These are phyloP conservation scores for Cremastinae sp. DNA, from an alignment of 2,888 invertebrate genomes.

Conservation along the genomic window DNA sequence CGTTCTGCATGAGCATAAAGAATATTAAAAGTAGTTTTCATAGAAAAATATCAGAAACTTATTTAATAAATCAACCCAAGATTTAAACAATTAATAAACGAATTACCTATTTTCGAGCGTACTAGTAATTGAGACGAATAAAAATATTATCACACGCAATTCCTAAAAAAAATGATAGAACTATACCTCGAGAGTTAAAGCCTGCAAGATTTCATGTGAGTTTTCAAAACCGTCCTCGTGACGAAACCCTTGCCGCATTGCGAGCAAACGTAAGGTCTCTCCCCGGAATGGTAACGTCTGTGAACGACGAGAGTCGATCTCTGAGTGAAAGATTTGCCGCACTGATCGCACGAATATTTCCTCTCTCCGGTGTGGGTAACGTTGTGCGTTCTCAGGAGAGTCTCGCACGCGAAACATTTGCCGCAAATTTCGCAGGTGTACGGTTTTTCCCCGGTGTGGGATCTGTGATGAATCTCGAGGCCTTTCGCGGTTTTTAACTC, in stretches of 20 bases:
- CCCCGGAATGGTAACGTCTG: constrained; percentile 83
- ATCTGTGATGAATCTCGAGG: constrained; percentile 73
- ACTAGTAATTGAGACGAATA: too few species aligned
- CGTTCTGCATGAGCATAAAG: too few species aligned
- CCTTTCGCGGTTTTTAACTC: constrained; percentile 75
- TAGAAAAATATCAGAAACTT: too few species aligned
- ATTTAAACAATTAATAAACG: too few species aligned
- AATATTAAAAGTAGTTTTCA: too few species aligned
- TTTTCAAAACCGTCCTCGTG: constrained; percentile 83
- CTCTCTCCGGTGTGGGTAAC: constrained; percentile 83
- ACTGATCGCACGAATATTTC: constrained; percentile 83
- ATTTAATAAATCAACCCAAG: too few species aligned
- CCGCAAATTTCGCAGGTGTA: constrained; percentile 73
- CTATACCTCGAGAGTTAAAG: constrained; percentile 25
- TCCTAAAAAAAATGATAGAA: too few species aligned
- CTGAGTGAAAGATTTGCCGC: constrained; percentile 83
- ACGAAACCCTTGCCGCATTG: constrained; percentile 83
- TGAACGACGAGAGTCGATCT: constrained; percentile 83
- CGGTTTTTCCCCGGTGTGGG: constrained; percentile 76
- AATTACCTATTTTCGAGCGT: too few species aligned
- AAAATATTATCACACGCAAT: too few species aligned
- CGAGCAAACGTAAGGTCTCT: constrained; percentile 82
- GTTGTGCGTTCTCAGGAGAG: constrained; percentile 82
- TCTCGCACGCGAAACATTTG: constrained; percentile 74
- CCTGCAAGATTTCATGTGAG: constrained; percentile 80